Conservation (phyloP, 2,797 vertebrate species). For the Tarsius wallacei region DNA sequence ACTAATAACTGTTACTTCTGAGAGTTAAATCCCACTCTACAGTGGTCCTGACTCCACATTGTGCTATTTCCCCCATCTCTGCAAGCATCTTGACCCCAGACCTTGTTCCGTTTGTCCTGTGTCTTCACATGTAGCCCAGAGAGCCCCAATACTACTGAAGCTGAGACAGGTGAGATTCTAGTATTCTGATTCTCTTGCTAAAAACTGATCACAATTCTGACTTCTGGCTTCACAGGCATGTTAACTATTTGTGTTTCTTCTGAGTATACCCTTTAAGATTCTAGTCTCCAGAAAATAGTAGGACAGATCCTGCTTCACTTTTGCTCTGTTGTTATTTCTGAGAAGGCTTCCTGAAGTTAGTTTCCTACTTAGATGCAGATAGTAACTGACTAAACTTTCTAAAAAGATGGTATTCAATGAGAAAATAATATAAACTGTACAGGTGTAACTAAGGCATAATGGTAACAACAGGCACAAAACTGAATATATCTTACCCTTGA, state of each 20-base stretch:
- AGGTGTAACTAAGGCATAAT: not conserved
- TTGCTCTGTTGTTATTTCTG: not conserved
- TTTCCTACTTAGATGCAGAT: not conserved
- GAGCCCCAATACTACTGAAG: not conserved
- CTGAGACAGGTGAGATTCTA: not conserved
- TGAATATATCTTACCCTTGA: not conserved
- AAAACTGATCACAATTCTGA: not conserved
- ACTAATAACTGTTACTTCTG: not conserved
- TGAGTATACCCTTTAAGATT: not conserved
- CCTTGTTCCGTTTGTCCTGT: not conserved
- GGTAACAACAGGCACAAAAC: not conserved
- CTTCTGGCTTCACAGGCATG: not conserved
- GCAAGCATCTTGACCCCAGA: not conserved
- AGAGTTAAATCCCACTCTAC: not conserved
- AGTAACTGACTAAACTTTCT: not conserved
- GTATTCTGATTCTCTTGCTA: not conserved
- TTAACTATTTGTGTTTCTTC: not conserved
- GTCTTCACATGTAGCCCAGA: not conserved
- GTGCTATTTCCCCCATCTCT: not conserved
- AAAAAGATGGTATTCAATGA: not conserved
- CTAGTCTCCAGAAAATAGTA: not conserved
- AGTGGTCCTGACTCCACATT: not conserved
- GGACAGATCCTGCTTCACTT: not conserved
- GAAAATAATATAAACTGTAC: not conserved
- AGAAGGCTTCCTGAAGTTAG: not conserved